Conservation (phyloP, 2,797 vertebrate genomes). For the Poecile montanus region DNA sequence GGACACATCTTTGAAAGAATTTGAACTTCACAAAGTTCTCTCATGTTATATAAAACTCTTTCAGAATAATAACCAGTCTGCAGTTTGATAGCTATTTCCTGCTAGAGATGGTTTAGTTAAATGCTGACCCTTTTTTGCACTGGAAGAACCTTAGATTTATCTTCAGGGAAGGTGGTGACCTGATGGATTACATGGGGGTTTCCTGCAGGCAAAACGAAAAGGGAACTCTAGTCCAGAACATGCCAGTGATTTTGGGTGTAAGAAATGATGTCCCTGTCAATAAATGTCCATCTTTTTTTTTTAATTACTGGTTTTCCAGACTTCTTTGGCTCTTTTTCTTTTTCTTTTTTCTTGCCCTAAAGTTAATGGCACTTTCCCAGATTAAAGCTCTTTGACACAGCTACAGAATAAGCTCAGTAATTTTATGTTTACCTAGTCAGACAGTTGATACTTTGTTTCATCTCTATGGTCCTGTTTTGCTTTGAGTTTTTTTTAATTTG, state of each 20-base stretch:
- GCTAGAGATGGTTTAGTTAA: neutral
- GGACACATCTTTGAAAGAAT: neutral
- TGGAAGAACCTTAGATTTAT: neutral
- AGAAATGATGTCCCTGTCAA: neutral
- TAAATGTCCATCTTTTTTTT: neutral
- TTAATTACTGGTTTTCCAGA: neutral
- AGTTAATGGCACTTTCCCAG: neutral
- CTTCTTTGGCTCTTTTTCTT: neutral
- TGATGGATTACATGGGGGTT: neutral
- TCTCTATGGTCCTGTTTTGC: neutral
- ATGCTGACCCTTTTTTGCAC: neutral
- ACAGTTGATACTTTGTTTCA: neutral
- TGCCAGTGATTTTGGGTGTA: neutral
- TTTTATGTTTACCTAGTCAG: neutral
- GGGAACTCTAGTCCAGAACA: neutral
- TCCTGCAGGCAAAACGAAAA: neutral
- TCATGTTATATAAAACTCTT: neutral
- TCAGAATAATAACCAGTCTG: neutral
- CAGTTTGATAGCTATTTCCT: neutral
- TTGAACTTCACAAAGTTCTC: neutral
- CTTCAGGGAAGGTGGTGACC: neutral
- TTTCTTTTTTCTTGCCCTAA: fast-evolving
- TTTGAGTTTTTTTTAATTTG: neutral
- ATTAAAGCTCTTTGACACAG: neutral
- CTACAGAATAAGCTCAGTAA: neutral